Base-by-base conservation (phyloP, 2,113 vertebrate genomes). In the Lepus europaeus region DNA sequence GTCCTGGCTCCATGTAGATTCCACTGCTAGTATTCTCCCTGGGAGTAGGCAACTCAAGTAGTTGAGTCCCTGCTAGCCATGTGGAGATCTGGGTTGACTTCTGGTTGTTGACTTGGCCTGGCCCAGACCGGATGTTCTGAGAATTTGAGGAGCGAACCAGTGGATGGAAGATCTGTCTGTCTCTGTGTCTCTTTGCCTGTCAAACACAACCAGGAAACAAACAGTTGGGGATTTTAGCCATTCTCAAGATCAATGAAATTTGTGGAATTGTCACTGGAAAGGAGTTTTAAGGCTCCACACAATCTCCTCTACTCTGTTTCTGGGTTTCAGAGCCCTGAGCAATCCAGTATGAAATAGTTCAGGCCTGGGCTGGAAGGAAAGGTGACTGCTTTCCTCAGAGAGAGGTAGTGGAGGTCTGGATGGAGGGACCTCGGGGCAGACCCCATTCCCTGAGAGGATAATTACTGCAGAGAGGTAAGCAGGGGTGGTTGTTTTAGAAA, bases 181-280 rank as follows among this genome's bases (percentile, higher is more conserved):
- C 56, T 59, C 56, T 59, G 56, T 59, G 14, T 59, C 56, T 59
- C 56, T 59, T 59, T 59, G 56, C 56, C 19, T 59, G 14, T 59
- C 56, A 59, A 14, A 59, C 19, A 59, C 56, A 14, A 16, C 56
- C 14, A 59, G 56, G 14, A 59, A 59, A 19, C 56, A 53, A 36
- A 59, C 27, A 2, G 6, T 39, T 77, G 39, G 64, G 49, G 22
- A 74, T 70, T 97, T 97, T 91, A 53, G 23, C 61, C 39, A 49
- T 29, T 89, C 89, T 87, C 33, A 96, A 93, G 73, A 93, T 12
- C 84, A 90, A 45, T 45, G 69, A 0, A 0, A 17, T 95, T 96
- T 93, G 68, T 33, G 16, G 19, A 20, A 22, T 69, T 78, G 63
- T 84, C 20, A 0, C n/a, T 9, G 23, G 53, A 81, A 76, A 82